phyloP scores from a whole-genome alignment of 2,797 vertebrate genomes.

The Pogoniulus pusillus region DNA sequence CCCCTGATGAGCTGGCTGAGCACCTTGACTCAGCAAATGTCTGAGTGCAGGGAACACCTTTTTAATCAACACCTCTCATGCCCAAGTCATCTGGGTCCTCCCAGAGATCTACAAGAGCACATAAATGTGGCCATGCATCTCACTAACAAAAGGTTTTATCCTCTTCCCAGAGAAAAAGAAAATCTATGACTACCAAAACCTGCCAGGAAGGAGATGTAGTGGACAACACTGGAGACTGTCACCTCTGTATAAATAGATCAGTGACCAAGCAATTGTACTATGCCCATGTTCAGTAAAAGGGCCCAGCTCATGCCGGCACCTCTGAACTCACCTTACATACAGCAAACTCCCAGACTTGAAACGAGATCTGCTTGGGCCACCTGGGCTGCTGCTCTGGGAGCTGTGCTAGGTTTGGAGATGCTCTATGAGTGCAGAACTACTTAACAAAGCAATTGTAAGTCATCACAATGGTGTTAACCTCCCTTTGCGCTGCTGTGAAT shows the following conservation, averaged over 20 bases:
- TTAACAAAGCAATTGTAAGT: not conserved
- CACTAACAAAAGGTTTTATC: not conserved
- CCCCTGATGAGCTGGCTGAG: not conserved
- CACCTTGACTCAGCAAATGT: not conserved
- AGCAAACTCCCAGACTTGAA: not conserved
- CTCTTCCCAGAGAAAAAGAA: not conserved
- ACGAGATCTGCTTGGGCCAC: not conserved
- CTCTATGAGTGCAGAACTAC: not conserved
- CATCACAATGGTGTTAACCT: slow-evolving; percentile 52
- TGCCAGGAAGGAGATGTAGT: not conserved
- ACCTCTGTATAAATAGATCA: not conserved
- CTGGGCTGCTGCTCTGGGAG: not conserved
- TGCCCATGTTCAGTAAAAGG: not conserved
- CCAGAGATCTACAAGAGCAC: not conserved
- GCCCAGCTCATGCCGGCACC: not conserved
- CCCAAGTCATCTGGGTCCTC: not conserved
- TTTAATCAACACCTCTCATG: not conserved
- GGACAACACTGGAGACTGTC: not conserved
- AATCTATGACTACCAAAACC: not conserved
- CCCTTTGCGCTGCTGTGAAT: not conserved
- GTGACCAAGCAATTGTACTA: not conserved
- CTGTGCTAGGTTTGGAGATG: not conserved
- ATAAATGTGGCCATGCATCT: not conserved
- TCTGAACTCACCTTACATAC: not conserved
- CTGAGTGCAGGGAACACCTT: not conserved